A percentile compares a stretch with the other conserved stretches of the same genome.
Evolutionary conservation across 2,888 invertebrate genomes (phyloP).

Genomic region (Xestia xanthographa): DNA sequence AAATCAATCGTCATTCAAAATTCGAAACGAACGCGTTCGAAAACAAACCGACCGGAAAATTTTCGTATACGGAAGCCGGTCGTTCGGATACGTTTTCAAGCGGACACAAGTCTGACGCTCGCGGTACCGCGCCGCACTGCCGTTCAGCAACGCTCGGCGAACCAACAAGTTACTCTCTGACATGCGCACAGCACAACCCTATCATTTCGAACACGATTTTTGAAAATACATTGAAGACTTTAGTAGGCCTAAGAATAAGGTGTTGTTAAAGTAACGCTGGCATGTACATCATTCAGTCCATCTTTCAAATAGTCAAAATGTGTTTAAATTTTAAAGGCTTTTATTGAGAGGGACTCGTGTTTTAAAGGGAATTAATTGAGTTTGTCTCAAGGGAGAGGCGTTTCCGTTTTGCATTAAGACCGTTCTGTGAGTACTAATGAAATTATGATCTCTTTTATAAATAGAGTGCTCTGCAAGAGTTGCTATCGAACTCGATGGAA

Average conservation of each 20-base stretch:
- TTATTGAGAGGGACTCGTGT: conserved; percentile 82
- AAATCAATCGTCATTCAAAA: conserved; percentile 47
- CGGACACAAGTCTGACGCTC: conserved; percentile 77
- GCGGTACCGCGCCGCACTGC: conserved; percentile 87
- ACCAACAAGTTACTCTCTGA: conserved; percentile 89
- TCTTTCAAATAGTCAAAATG: conserved; percentile 76
- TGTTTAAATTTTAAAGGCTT: conserved; percentile 88
- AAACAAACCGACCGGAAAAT: conserved; percentile 66
- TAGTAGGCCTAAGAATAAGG: conserved; percentile 43
- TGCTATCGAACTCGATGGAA: conserved; percentile 61
- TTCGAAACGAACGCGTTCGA: conserved; percentile 49
- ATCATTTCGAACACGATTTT: conserved; percentile 69
- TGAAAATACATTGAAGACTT: conserved; percentile 67
- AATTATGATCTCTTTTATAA: conserved; percentile 83
- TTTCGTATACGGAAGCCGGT: conserved; percentile 72
- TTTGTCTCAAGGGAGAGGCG: conserved; percentile 87
- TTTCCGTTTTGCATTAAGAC: conserved; percentile 87
- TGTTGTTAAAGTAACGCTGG: conserved; percentile 37
- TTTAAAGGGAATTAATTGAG: conserved; percentile 88
- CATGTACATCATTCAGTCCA: conserved; percentile 56
- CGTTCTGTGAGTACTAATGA: conserved; percentile 83
- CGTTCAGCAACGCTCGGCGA: conserved; percentile 78
- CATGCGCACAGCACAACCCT: conserved; percentile 85
- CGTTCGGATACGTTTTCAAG: conserved; percentile 72
- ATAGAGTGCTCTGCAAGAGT: conserved; percentile 69